Percentiles rank a stretch among this genome's conserved stretches.
Conservation (phyloP, 1,140 invertebrate species). For the Polypedilum vanderplanki region DNA sequence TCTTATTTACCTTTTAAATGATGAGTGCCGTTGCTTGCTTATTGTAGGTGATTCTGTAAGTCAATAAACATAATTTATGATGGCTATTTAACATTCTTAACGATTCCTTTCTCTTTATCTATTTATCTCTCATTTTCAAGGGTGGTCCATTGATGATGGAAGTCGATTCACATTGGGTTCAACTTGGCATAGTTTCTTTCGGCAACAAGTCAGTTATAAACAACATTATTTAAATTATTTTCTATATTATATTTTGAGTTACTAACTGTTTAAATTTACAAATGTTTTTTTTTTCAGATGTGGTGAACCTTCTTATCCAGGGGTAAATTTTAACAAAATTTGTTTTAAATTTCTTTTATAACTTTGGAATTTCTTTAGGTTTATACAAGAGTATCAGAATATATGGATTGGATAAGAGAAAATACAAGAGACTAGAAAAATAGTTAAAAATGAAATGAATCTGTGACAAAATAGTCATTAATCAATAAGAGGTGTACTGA, state of each 20-base stretch:
- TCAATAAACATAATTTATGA: constrained; percentile 3
- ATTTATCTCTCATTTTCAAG: not conserved
- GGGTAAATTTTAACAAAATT: constrained; percentile 47
- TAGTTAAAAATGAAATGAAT: not conserved
- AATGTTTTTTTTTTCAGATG: constrained; percentile 47
- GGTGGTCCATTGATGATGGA: constrained; percentile 81
- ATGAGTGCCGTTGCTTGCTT: not conserved
- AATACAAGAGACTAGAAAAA: constrained; percentile 39
- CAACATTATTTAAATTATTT: no score
- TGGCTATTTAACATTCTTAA: not conserved
- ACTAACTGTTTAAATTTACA: no score
- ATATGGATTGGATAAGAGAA: constrained; percentile 43
- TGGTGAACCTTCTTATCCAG: constrained; percentile 77
- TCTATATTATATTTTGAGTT: no score
- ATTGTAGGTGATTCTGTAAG: constrained; percentile 44
- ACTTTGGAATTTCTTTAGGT: not conserved
- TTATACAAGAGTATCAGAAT: constrained; percentile 42
- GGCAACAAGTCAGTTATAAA: constrained; percentile 58
- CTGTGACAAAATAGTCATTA: constrained; percentile 24
- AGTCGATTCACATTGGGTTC: constrained; percentile 66
- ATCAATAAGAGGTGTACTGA: constrained; percentile 16
- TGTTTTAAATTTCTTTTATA: not conserved
- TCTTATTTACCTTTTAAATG: not conserved
- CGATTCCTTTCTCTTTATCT: no score
- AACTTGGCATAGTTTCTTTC: constrained; percentile 85